Percentiles rank a stretch among this genome's conserved stretches.
Evolutionary conservation across 1,140 invertebrate genomes (phyloP).

Genomic region (Platorchestia sp.): DNA sequence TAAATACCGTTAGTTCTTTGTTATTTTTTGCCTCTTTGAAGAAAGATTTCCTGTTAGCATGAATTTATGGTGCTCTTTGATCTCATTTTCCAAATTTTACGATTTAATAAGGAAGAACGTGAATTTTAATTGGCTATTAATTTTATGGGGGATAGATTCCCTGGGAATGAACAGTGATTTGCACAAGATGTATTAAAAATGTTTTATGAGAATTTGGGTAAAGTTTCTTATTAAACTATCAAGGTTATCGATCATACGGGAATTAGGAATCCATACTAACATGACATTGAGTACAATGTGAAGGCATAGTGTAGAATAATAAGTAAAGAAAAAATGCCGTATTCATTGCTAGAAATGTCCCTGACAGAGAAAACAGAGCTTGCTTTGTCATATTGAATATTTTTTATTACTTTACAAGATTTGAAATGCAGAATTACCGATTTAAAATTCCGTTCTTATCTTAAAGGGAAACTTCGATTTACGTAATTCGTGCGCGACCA

Average conservation of each 20-base stretch:
- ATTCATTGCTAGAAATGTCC: too few relatives aligned
- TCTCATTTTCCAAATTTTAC: background rate
- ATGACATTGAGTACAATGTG: too few relatives aligned
- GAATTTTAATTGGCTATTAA: background rate
- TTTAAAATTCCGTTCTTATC: background rate
- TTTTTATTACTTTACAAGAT: background rate
- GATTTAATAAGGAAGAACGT: background rate
- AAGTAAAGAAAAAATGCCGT: too few relatives aligned
- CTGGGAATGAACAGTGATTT: background rate
- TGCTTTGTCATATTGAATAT: too few relatives aligned
- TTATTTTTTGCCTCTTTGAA: background rate
- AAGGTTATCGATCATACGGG: too few relatives aligned
- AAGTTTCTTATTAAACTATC: too few relatives aligned
- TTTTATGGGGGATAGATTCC: background rate
- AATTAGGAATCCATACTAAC: too few relatives aligned
- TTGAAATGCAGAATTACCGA: background rate
- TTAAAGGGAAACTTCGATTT: too few relatives aligned
- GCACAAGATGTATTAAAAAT: background rate
- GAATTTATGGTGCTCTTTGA: background rate
- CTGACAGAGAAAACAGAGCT: too few relatives aligned
- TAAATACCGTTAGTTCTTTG: background rate
- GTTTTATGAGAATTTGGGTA: too few relatives aligned
- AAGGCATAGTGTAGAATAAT: too few relatives aligned
- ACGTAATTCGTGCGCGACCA: too few relatives aligned
- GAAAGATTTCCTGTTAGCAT: background rate